Evolutionary conservation across 2,797 vertebrate genomes (phyloP), one percentile per base, ranked within the genome.

Genomic region (Myripristis jacobus): DNA sequence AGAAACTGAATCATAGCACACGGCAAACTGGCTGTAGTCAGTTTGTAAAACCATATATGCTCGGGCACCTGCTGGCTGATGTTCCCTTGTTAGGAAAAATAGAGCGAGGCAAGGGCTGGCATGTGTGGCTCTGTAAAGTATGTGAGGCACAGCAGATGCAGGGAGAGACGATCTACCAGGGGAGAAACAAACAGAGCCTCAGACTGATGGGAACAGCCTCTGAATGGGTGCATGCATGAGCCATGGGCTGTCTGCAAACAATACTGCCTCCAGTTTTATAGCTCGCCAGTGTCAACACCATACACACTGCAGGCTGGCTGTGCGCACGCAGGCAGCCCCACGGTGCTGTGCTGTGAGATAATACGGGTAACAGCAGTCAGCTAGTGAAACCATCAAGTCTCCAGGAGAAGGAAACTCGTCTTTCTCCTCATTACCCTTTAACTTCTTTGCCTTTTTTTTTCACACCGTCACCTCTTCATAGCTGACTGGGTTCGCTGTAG

Each of bases 41-140:
- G 34, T 36, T 36, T 36, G 2, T 9, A 46, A 24, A n/a, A 9
- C 43, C 59, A 48, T 5, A 5, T 9, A 46, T 16, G 5, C 13
- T 46, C 4, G 1, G n/a, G 6, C n/a, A 29, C 16, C 10, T 29
- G 56, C 13, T 41, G 12, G 29, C 63, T 38, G 55, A 77, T 53
- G 83, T 82, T 73, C 48, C 77, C 82, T 87, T 90, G 76, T 87
- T 87, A 78, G 83, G 82, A 75, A 12, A 77, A 70, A 67, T 16
- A 52, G 29, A 48, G 59, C 64, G 53, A 79, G 74, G 38, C 50
- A 69, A 70, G 75, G 64, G n/a, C 73, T 43, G 62, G 70, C 73
- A 72, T 73, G 83, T 70, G 75, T 43, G 72, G 74, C 66, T 70
- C 70, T 25, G 58, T 63, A 75, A 81, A 60, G 52, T 66, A 57